Evolutionary conservation across 37 sponge, comb jelly and placozoan genomes (phyloP).

Genomic region (Lycopodina hypogea): DNA sequence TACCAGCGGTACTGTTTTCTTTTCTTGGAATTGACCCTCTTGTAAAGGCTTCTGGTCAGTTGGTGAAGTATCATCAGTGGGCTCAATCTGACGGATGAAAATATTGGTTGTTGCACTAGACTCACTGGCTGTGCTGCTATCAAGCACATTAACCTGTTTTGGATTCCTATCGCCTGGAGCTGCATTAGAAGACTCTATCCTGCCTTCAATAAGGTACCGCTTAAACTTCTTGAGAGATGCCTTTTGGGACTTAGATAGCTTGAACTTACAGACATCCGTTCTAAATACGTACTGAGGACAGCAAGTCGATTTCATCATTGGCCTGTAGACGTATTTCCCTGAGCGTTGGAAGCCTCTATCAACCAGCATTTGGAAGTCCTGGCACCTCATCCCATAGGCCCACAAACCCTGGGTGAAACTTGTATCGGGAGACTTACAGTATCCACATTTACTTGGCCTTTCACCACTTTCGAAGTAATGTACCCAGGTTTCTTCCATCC

Average conservation of each 20-base stretch:
- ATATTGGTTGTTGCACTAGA: too few relatives aligned
- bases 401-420: constrained; percentile 42
- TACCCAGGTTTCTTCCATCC: constrained; percentile 24
- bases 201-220: constrained; percentile 41
- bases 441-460: constrained; percentile 55
- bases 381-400: constrained; percentile 36
- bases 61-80: neutral
- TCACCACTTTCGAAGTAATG: constrained; percentile 42
- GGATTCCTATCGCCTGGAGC: neutral
- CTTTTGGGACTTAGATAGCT: constrained; percentile 55
- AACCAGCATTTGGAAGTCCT: constrained; percentile 56
- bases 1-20: neutral
- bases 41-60: neutral
- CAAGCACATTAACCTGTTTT: too few relatives aligned
- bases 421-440: constrained; percentile 54
- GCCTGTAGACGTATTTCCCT: constrained; percentile 67
- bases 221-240: constrained; percentile 40
- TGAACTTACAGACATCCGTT: constrained; percentile 45
- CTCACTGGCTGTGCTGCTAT: neutral
- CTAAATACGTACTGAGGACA: constrained; percentile 76
- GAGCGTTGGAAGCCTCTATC: constrained; percentile 76
- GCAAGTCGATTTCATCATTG: constrained; percentile 50
- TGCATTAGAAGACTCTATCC: neutral
- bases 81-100: too few relatives aligned
- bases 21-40: neutral